Percentiles rank a stretch among this genome's conserved stretches.
These are phyloP conservation scores for Schrankia costaestrigalis DNA, from an alignment of 2,888 invertebrate species.

Conservation along the genomic window DNA sequence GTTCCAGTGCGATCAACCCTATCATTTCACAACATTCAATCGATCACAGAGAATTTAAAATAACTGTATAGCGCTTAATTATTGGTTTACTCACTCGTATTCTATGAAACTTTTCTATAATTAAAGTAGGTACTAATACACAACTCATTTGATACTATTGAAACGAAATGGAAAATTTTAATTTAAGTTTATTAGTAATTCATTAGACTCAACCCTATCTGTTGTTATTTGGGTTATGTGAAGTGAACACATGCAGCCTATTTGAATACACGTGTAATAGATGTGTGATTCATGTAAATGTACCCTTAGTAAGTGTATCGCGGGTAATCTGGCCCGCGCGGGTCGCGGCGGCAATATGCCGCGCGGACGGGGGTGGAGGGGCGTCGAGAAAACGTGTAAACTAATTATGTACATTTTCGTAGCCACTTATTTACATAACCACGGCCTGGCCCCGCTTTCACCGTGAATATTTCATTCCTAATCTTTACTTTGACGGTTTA, in stretches of 20 bases:
- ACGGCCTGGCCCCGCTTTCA: conserved; percentile 76
- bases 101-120: conserved; percentile 18
- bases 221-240: conserved; percentile 64
- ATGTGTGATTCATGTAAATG: conserved; percentile 77
- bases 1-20: conserved; percentile 44
- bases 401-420: conserved; percentile 81
- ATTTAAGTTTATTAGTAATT: conserved; percentile 46
- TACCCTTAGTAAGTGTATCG: conserved; percentile 75
- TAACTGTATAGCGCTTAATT: conserved; percentile 6
- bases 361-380: conserved; percentile 47
- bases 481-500: conserved; percentile 79
- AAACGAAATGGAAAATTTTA: conserved; percentile 25
- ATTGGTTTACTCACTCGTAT: conserved; percentile 1
- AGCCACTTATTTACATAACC: conserved; percentile 80
- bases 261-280: conserved; percentile 67
- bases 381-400: conserved; percentile 77
- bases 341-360: conserved; percentile 60
- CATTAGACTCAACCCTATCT: conserved; percentile 57
- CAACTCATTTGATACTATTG: conserved; percentile 14
- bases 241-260: conserved; percentile 69
- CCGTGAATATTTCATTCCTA: conserved; percentile 80
- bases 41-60: conserved; percentile 17
- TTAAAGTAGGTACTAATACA: conserved; percentile 18
- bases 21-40: conserved; percentile 41
- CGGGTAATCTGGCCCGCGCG: conserved; percentile 56